Evolutionary conservation across 2,797 vertebrate genomes (phyloP), one percentile per base, ranked within the genome.

Genomic region (Anabas testudineus): DNA sequence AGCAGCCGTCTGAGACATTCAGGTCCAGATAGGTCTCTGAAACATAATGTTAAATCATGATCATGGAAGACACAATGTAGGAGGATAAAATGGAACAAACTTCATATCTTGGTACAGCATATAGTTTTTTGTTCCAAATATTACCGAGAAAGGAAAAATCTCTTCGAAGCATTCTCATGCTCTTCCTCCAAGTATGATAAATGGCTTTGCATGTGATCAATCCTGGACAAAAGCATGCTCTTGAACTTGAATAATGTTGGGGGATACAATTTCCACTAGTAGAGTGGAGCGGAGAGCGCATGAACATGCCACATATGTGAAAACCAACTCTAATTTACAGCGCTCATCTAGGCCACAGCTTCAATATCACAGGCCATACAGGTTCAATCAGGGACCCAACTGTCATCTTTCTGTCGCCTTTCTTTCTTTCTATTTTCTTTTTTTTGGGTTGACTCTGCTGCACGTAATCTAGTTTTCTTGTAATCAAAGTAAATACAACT

Each of bases 181-280:
- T 51, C n/a, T 52, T 65, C 22, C 19, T 45, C 41, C 36, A 19
- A n/a, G 12, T 2, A 16, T 80, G 76, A 78, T 67, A 12, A 83
- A 78, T 67, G 21, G 16, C 28, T 15, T 34, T 14, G 32, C 21
- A n/a, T 26, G 34, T 39, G 28, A 64, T 83, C 72, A 75, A 79
- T 79, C 48, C 42, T 48, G 78, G 41, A 76, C 45, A 75, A 77
- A 86, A 74, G 32, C 28, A 66, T 39, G 39, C 54, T 68, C 19
- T 74, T 59, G 68, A 58, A 48, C 52, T 72, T 74, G 68, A 78
- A 55, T 71, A 71, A 81, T 73, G 47, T 52, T 49, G 21, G 49
- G 45, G 52, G n/a, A n/a, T n/a, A n/a, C n/a, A n/a, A 54, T 76
- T 64, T 74, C 57, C 45, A 53, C 22, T 69, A 72, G 53, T 36